phyloP scores from a whole-genome alignment of 2,113 vertebrate genomes.

The Phoxinus phoxinus region DNA sequence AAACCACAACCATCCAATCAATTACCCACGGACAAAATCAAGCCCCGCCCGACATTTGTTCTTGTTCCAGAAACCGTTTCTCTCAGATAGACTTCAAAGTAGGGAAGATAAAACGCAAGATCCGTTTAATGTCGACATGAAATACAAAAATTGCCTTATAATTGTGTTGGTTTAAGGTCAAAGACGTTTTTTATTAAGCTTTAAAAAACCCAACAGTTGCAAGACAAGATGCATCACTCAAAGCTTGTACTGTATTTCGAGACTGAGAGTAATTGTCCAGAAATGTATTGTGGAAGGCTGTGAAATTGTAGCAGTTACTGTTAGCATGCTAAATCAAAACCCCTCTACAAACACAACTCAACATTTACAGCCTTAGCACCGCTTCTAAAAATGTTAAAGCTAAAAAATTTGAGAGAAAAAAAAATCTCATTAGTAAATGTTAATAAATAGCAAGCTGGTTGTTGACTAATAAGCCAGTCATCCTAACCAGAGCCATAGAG shows the following conservation, averaged over 20 bases:
- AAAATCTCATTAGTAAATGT: not conserved
- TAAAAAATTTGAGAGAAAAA: not conserved
- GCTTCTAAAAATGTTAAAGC: not conserved
- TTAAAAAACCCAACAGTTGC: not conserved
- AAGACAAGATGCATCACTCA: not conserved
- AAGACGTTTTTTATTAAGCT: no score
- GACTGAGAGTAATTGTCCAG: not conserved
- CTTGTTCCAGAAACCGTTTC: no score
- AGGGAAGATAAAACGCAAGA: no score
- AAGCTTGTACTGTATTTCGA: not conserved
- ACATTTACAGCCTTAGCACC: not conserved
- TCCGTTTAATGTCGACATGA: not conserved
- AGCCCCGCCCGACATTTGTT: no score
- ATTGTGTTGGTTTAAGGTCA: not conserved
- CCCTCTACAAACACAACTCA: not conserved
- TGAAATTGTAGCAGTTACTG: not conserved
- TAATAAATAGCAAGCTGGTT: not conserved
- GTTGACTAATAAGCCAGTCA: no score
- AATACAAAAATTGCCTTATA: not conserved
- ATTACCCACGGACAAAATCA: no score
- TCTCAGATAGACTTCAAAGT: no score
- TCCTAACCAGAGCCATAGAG: no score
- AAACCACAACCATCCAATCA: no score
- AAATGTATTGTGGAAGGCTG: not conserved
- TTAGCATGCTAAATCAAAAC: not conserved